A percentile compares a stretch with the other conserved stretches of the same genome.
phyloP scores from a whole-genome alignment of 2,113 vertebrate genomes.

The Phalacrocorax pelagicus region DNA sequence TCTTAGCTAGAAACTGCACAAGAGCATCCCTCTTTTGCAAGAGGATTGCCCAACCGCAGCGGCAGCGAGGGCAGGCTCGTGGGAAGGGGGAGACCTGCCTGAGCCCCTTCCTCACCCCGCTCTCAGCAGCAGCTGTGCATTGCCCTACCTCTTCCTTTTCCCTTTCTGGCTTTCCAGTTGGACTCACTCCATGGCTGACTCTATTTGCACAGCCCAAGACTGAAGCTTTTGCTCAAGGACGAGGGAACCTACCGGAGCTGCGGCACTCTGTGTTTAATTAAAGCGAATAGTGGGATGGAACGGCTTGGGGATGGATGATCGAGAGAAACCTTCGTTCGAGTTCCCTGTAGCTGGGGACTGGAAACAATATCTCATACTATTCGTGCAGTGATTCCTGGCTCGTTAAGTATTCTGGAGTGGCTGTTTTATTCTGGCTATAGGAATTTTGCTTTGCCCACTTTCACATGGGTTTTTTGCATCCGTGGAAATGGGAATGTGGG shows the following conservation, averaged over 20 bases:
- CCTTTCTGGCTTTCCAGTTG: neutral
- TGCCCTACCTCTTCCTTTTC: neutral
- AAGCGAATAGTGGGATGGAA: neutral
- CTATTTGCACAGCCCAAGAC: neutral
- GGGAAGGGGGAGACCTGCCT: neutral
- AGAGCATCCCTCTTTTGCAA: neutral
- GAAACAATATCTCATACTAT: neutral
- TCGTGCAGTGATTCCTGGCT: neutral
- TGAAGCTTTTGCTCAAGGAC: neutral
- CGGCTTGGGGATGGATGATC: neutral
- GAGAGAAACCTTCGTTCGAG: neutral
- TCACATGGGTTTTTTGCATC: neutral
- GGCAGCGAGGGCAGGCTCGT: rapidly evolving
- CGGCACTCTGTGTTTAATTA: neutral
- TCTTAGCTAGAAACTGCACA: neutral
- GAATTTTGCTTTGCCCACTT: neutral
- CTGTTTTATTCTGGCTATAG: neutral
- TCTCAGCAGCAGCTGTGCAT: rapidly evolving
- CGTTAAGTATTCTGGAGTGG: neutral
- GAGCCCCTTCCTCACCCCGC: neutral
- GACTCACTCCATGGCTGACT: neutral
- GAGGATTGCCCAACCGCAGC: neutral
- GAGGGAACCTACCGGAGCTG: neutral
- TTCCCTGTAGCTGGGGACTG: neutral
- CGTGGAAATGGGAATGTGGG: neutral